Base-by-base conservation (phyloP, 2,113 vertebrate genomes). In the Cisticola juncidis region DNA sequence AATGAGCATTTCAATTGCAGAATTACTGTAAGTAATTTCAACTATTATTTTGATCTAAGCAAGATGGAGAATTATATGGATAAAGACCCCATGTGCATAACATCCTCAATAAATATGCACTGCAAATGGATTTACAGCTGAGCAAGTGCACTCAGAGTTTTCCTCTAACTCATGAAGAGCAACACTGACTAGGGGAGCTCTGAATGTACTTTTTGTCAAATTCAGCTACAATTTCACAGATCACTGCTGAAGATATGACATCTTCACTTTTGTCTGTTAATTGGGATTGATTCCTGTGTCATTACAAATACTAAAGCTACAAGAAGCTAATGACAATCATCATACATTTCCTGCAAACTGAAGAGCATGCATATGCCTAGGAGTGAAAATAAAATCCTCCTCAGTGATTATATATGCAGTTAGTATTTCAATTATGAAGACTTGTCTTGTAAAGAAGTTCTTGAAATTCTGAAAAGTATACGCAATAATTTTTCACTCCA, bases 91-190 rank as follows among this genome's bases (percentile, higher is more conserved):
- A 0, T 48, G 22, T 26, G 10, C 0, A 1, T 21, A 85, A 57
- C 35, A n/a, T 45, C 90, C 65, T 79, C 68, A 42, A 2, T 71
- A 68, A 85, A 35, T 40, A 50, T 28, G 20, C 65, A 76, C 54
- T 91, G 66, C 65, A 84, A 33, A 81, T 25, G 73, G 40, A 94
- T 89, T 89, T 94, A 86, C 25, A 92, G 74, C 71, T 65, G 48
- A 93, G 50, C 31, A 82, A 94, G 70, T 31, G 48, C 84, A 68
- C 65, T 81, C n/a, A 36, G 65, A 89, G 87, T 65, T 57, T 25
- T 89, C 29, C 69, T 71, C 61, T 51, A 60, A 68, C 44, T 60
- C 57, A 22, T 3, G 14, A 73, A 35, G 28, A 83, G 42, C 48
- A 48, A 33, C 47, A 92, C 31, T 4, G 84, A 35, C 33, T 44